phyloP scores from a whole-genome alignment of 1,140 invertebrate species.

The Trissolcus basalis region DNA sequence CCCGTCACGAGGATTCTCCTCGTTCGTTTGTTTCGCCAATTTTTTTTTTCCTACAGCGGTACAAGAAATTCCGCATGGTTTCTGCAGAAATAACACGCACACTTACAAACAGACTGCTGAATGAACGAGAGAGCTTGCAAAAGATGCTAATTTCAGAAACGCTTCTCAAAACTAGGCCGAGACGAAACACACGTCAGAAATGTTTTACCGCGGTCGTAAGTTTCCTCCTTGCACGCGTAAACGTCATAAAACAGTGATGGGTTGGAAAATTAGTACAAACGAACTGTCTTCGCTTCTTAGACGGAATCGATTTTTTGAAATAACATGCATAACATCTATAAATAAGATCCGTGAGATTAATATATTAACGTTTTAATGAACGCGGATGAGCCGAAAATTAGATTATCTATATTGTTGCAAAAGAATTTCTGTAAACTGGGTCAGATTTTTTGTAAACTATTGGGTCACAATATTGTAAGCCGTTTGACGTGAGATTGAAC shows the following conservation, averaged over 20 bases:
- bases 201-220: constrained; percentile 14
- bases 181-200: constrained; percentile 13
- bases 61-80: constrained; percentile 35
- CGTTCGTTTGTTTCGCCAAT: constrained; percentile 39
- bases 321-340: no score
- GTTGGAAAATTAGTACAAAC: neutral
- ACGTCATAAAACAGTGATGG: neutral
- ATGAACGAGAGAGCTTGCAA: constrained; percentile 33
- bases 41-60: neutral
- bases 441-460: no score
- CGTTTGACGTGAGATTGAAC: constrained; percentile 3
- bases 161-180: constrained; percentile 25
- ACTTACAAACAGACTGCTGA: constrained; percentile 20
- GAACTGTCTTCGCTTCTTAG: neutral
- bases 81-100: constrained; percentile 39
- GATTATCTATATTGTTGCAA: no score
- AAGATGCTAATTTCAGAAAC: constrained; percentile 51
- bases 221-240: constrained; percentile 7
- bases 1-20: constrained; percentile 53
- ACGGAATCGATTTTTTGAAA: neutral
- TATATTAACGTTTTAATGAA: no score
- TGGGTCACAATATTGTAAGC: no score
- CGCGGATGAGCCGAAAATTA: no score
- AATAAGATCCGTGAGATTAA: no score
- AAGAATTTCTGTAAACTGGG: no score